A percentile compares a stretch with the other conserved stretches of the same genome.
Evolutionary conservation across 2,113 vertebrate genomes (phyloP).

Genomic region (Psittacus erithacus): DNA sequence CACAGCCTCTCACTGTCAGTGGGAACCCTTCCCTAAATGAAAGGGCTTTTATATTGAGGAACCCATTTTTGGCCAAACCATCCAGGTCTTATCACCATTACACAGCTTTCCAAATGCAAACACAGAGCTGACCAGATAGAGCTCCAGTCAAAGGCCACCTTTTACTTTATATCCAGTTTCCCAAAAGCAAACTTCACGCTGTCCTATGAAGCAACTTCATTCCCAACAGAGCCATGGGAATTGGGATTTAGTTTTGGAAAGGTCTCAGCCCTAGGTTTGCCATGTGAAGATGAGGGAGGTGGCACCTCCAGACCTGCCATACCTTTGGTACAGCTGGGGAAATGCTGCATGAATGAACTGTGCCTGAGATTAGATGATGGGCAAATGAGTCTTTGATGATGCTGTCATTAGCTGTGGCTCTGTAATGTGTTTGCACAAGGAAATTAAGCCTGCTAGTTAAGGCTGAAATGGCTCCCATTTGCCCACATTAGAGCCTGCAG

Average conservation of each 20-base stretch:
- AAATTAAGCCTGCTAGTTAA: background rate
- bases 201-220: background rate
- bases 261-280: background rate
- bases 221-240: background rate
- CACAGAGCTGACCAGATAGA: background rate
- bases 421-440: background rate
- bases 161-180: background rate
- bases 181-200: background rate
- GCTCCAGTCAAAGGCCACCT: background rate
- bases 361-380: background rate
- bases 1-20: background rate
- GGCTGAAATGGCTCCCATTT: background rate
- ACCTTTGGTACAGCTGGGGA: background rate
- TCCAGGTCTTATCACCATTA: background rate
- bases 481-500: background rate
- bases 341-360: background rate
- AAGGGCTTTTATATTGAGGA: background rate
- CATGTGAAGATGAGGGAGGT: rapidly evolving
- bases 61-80: background rate
- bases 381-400: constrained; percentile 11
- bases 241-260: background rate
- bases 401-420: background rate
- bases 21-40: background rate
- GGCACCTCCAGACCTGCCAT: background rate
- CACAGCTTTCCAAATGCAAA: background rate